phyloP scores from a whole-genome alignment of 2,888 invertebrate genomes.

The Plebejus argus region DNA sequence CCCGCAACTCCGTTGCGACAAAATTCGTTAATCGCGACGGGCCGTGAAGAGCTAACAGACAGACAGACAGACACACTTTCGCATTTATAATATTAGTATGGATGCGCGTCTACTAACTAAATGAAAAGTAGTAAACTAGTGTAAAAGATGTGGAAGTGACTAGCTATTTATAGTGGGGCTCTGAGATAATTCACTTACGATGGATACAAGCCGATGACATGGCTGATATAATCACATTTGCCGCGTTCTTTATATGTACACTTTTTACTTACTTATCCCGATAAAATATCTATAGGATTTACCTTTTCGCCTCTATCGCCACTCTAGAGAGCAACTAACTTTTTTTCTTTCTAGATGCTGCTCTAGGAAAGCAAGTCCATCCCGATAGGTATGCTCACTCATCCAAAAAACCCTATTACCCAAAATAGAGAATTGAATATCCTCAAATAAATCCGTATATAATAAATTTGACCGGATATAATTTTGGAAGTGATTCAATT shows the following conservation, averaged over 20 bases:
- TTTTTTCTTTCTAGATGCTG: too few relatives aligned
- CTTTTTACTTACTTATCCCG: neutral
- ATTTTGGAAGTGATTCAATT: slow-evolving; percentile 15
- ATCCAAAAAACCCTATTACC: neutral
- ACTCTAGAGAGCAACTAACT: too few relatives aligned
- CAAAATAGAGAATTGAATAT: slow-evolving; percentile 4
- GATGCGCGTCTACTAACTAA: too few relatives aligned
- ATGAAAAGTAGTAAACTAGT: neutral
- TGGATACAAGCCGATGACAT: slow-evolving; percentile 23
- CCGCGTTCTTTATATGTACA: slow-evolving; percentile 8
- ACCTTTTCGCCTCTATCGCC: too few relatives aligned
- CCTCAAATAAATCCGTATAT: slow-evolving; percentile 9
- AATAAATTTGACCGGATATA: slow-evolving; percentile 22
- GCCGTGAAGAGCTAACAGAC: too few relatives aligned
- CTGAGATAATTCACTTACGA: slow-evolving; percentile 32
- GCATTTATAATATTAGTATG: too few relatives aligned
- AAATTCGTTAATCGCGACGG: too few relatives aligned
- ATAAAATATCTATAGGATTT: too few relatives aligned
- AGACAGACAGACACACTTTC: too few relatives aligned
- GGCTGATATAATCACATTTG: slow-evolving; percentile 31
- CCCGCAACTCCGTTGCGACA: too few relatives aligned
- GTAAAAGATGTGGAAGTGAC: neutral
- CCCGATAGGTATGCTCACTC: neutral
- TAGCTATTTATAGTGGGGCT: slow-evolving; percentile 24
- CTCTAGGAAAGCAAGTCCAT: too few relatives aligned